Evolutionary conservation across 2,888 invertebrate genomes (phyloP), one percentile per base, ranked within the genome.

Genomic region (Pristionchus arcanus): DNA sequence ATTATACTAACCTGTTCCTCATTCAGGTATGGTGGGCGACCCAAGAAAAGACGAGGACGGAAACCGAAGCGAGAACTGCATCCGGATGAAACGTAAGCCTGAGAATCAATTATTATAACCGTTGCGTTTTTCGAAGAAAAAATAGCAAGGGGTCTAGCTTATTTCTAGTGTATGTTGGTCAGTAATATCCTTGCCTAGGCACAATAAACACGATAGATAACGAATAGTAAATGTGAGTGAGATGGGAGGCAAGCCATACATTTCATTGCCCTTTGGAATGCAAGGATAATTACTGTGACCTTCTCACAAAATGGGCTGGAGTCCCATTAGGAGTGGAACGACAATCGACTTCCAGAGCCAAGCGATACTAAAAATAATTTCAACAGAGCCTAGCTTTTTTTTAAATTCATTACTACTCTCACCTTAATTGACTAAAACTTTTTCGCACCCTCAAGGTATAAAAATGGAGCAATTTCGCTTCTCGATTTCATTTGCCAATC

Each of bases 41-140:
- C 77, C 37, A 88, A 88, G 77, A 88, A 88, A 34, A 34, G 63
- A n/a, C 28, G 88, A 53, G 88, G 88, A 16, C n/a, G 88, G 34
- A 88, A 88, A 37, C 88, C 88, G 74, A 88, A 77, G 77, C 9
- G 77, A 7, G 88, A 88, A 28, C 16, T 55, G 66, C 37, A 87
- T 87, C 66, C 87, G n/a, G 87, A 87, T 42, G 87, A 87, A 34
- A 87, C 88, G 88, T 77, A 31, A 63, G 25, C 28, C 31, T 55
- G 25, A 59, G 16, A 21, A 71, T 3, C 11, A 71, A 34, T 13
- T 34, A 31, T 34, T 71, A 31, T 7, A 34, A 19, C 2, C 28
- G 0, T 11, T 28, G 28, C 4, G 11, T 49, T 49, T 49, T 9
- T 49, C 9, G 42, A 9, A n/a, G n/a, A n/a, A n/a, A n/a, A n/a